Percentiles rank a stretch among this genome's conserved stretches.
These are phyloP conservation scores for Drosophila silvestris DNA, from an alignment of 2,888 invertebrate genomes.

Conservation along the genomic window DNA sequence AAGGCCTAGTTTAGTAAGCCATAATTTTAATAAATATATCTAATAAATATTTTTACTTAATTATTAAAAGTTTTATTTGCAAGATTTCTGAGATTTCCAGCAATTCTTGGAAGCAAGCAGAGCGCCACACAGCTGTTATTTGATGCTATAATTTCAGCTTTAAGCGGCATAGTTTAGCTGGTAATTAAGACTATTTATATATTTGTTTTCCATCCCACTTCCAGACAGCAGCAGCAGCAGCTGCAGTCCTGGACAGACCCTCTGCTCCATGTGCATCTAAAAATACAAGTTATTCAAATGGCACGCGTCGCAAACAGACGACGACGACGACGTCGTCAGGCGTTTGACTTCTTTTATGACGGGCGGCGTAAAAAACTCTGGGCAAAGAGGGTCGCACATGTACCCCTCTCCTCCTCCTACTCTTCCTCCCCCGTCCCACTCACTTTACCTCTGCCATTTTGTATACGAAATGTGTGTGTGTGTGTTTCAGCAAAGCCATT, in stretches of 20 bases:
- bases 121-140: neutral
- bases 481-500: slow-evolving; percentile 49
- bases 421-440: neutral
- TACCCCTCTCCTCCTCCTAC: neutral
- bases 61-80: neutral
- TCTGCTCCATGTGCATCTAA: slow-evolving; percentile 29
- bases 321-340: slow-evolving; percentile 9
- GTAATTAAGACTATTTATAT: slow-evolving; percentile 28
- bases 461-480: slow-evolving; percentile 20
- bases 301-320: slow-evolving; percentile 49
- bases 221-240: slow-evolving; percentile 14
- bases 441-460: slow-evolving; percentile 5
- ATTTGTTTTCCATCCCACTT: neutral
- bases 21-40: neutral
- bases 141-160: neutral
- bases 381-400: slow-evolving; percentile 26
- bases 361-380: slow-evolving; percentile 26
- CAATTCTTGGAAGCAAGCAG: neutral
- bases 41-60: neutral
- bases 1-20: neutral
- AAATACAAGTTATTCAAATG: slow-evolving; percentile 50
- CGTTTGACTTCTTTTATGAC: slow-evolving; percentile 56
- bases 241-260: slow-evolving; percentile 31
- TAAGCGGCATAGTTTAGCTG: neutral
- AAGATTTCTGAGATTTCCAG: neutral